Conservation (phyloP, 2,888 invertebrate genomes). For the Nomada goodeniana region DNA sequence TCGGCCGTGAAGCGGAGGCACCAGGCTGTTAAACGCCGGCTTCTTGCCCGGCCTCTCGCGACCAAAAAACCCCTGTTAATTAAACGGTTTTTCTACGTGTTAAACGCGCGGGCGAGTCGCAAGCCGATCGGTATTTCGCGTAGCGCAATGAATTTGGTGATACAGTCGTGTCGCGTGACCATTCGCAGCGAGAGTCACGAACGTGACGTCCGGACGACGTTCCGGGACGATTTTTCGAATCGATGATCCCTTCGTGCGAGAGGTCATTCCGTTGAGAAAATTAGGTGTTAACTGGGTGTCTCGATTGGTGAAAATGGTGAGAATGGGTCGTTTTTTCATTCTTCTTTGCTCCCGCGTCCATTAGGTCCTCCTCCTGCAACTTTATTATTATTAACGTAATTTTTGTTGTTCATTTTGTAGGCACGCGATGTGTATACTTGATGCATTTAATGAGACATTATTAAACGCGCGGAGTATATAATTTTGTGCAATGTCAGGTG, state of each 20-base stretch:
- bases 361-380: too few relatives aligned
- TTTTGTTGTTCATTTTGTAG: too few relatives aligned
- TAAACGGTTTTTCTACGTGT: constrained; percentile 29
- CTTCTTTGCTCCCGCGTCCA: too few relatives aligned
- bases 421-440: too few relatives aligned
- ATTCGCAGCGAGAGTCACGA: neutral
- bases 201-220: neutral
- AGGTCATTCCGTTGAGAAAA: neutral
- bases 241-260: constrained; percentile 2
- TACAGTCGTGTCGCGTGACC: neutral
- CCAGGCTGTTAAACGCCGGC: constrained; percentile 19
- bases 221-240: neutral
- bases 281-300: neutral
- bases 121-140: neutral
- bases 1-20: neutral
- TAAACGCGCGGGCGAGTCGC: neutral
- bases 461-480: too few relatives aligned
- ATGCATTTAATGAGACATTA: too few relatives aligned
- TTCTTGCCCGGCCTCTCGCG: neutral
- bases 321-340: too few relatives aligned
- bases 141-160: constrained; percentile 23
- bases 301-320: neutral
- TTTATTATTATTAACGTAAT: too few relatives aligned
- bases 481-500: too few relatives aligned
- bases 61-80: constrained; percentile 27